Evolutionary conservation across 2,888 invertebrate species (phyloP).

Genomic region (Cantharis flavilabris): DNA sequence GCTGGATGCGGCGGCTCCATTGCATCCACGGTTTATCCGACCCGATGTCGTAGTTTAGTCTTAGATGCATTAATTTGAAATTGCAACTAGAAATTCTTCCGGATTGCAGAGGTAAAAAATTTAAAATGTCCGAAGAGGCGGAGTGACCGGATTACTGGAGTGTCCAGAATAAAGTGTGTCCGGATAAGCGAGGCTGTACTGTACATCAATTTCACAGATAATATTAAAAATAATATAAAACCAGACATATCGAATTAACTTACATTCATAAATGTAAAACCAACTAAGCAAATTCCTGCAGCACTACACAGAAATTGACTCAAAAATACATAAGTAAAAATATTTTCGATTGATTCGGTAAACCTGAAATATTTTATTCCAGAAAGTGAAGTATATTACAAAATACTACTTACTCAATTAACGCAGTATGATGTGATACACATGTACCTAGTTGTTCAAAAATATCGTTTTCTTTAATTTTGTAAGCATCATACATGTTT

Average conservation of each 20-base stretch:
- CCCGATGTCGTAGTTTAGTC: too few relatives aligned
- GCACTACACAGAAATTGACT: slow-evolving; percentile 39
- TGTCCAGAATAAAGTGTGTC: too few relatives aligned
- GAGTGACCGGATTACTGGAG: too few relatives aligned
- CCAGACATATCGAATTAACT: slow-evolving; percentile 1
- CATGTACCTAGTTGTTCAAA: slow-evolving; percentile 27
- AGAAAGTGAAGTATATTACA: neutral
- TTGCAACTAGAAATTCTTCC: too few relatives aligned
- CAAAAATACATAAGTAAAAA: slow-evolving; percentile 37
- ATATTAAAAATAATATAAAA: too few relatives aligned
- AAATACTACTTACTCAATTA: slow-evolving; percentile 32
- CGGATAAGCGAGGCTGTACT: too few relatives aligned
- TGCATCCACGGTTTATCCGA: too few relatives aligned
- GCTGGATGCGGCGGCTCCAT: too few relatives aligned
- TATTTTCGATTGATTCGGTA: slow-evolving; percentile 34
- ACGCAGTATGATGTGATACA: slow-evolving; percentile 34
- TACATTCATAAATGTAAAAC: slow-evolving; percentile 39
- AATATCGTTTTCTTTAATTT: slow-evolving; percentile 4
- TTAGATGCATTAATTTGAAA: too few relatives aligned
- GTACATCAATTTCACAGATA: too few relatives aligned
- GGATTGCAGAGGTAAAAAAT: too few relatives aligned
- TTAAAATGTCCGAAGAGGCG: too few relatives aligned
- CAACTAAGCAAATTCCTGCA: slow-evolving; percentile 40
- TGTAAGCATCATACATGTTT: neutral
- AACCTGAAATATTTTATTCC: slow-evolving; percentile 31